Evolutionary conservation across 1,140 invertebrate genomes (phyloP).

Genomic region (Lysiphlebus fabarum): DNA sequence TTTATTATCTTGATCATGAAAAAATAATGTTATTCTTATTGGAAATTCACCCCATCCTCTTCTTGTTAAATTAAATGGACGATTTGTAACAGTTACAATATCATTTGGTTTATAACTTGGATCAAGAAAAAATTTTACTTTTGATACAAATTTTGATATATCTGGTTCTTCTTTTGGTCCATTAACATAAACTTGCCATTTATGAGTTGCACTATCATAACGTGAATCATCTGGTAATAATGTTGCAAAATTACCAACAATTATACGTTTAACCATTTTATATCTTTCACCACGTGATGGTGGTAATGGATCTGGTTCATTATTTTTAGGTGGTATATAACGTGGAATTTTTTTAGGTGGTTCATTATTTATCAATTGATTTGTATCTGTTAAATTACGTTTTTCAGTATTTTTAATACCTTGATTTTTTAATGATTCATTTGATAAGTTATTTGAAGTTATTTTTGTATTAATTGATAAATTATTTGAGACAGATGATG

Average conservation of each 20-base stretch:
- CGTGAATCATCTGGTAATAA: constrained; percentile 68
- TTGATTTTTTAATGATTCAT: constrained; percentile 14
- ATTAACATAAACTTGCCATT: constrained; percentile 86
- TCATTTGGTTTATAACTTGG: constrained; percentile 86
- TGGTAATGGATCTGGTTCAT: constrained; percentile 28
- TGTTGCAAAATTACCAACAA: constrained; percentile 84
- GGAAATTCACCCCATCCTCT: constrained; percentile 92
- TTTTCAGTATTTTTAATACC: background rate
- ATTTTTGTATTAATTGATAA: constrained; percentile 10
- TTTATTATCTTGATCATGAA: constrained; percentile 71
- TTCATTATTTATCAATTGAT: background rate
- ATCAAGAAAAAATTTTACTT: constrained; percentile 80
- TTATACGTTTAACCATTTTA: constrained; percentile 51
- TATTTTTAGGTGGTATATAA: constrained; percentile 47
- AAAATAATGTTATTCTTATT: constrained; percentile 75
- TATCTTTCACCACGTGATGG: constrained; percentile 41
- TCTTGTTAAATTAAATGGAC: constrained; percentile 79
- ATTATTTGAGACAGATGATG: constrained; percentile 23
- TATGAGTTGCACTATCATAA: constrained; percentile 74
- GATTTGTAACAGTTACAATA: constrained; percentile 71
- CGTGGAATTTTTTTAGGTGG: constrained; percentile 45
- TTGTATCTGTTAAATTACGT: constrained; percentile 2
- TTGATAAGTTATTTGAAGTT: constrained; percentile 17
- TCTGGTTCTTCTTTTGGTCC: constrained; percentile 62
- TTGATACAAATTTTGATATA: constrained; percentile 66